phyloP scores from a whole-genome alignment of 2,888 invertebrate species.

The Blastobasis lacticolella region DNA sequence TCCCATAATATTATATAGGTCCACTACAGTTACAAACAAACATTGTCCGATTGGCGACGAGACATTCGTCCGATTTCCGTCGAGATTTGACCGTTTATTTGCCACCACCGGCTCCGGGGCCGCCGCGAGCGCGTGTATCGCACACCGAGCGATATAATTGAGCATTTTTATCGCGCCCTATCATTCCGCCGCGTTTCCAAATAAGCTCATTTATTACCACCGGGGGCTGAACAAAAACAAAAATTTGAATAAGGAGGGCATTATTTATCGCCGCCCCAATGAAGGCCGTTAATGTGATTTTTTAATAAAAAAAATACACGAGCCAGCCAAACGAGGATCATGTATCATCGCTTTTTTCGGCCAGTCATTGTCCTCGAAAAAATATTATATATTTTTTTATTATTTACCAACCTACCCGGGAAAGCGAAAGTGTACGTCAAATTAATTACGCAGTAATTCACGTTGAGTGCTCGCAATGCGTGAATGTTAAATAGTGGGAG shows the following conservation, averaged over 20 bases:
- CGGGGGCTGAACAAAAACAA: constrained; percentile 70
- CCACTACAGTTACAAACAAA: too few relatives aligned
- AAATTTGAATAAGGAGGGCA: constrained; percentile 74
- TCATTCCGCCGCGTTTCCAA: constrained; percentile 63
- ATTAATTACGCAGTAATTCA: constrained; percentile 52
- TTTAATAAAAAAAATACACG: constrained; percentile 67
- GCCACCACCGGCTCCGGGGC: too few relatives aligned
- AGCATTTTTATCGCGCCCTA: constrained; percentile 64
- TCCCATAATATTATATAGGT: too few relatives aligned
- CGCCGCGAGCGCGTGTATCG: neutral
- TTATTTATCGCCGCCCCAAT: constrained; percentile 74
- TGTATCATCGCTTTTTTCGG: constrained; percentile 71
- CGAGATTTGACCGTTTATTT: too few relatives aligned
- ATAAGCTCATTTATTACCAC: constrained; percentile 73
- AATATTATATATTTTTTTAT: constrained; percentile 38
- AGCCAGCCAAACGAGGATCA: constrained; percentile 68
- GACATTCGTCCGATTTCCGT: too few relatives aligned
- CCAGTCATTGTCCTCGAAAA: constrained; percentile 67
- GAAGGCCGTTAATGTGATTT: constrained; percentile 75
- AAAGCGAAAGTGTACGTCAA: constrained; percentile 53
- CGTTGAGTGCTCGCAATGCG: constrained; percentile 12
- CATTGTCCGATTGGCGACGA: too few relatives aligned
- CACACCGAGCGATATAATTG: constrained; percentile 36
- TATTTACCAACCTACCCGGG: constrained; percentile 44
- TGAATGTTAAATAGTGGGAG: constrained; percentile 21